phyloP scores from a whole-genome alignment of 1,140 invertebrate species.

The Pseudomyrmex cubaensis region DNA sequence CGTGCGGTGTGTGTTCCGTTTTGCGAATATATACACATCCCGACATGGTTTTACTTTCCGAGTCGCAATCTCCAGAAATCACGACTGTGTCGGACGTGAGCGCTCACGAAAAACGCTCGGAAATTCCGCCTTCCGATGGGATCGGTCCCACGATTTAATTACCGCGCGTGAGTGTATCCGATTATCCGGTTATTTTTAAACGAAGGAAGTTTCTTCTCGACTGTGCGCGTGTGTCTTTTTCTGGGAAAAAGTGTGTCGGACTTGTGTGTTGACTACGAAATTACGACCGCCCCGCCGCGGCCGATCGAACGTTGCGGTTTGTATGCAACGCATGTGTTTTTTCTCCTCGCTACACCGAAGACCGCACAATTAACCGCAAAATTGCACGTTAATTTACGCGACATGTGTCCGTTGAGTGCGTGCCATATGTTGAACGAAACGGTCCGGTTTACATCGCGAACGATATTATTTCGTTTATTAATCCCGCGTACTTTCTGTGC shows the following conservation, averaged over 20 bases:
- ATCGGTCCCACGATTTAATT: constrained; percentile 33
- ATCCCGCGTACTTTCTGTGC: background rate
- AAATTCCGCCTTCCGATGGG: background rate
- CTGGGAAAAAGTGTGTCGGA: constrained; percentile 6
- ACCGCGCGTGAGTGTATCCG: background rate
- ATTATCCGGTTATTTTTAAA: background rate
- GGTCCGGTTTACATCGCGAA: constrained; percentile 9
- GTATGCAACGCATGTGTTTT: constrained; percentile 32
- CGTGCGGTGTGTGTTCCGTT: no score
- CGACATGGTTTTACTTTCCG: constrained; percentile 41
- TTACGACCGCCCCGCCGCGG: constrained; percentile 25
- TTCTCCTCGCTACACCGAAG: background rate
- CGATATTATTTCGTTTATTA: constrained; percentile 19
- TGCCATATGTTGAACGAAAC: constrained; percentile 39
- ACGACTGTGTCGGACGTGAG: background rate
- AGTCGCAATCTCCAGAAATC: constrained; percentile 15
- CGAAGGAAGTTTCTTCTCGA: constrained; percentile 9
- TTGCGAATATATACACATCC: background rate
- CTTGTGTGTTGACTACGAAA: background rate
- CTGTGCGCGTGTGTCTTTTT: background rate
- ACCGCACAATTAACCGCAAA: constrained; percentile 51
- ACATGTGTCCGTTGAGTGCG: constrained; percentile 35
- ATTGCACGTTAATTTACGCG: constrained; percentile 53
- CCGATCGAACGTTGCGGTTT: constrained; percentile 11
- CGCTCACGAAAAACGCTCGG: background rate